phyloP scores from a whole-genome alignment of 2,888 invertebrate species.

The Rosalia funebris region DNA sequence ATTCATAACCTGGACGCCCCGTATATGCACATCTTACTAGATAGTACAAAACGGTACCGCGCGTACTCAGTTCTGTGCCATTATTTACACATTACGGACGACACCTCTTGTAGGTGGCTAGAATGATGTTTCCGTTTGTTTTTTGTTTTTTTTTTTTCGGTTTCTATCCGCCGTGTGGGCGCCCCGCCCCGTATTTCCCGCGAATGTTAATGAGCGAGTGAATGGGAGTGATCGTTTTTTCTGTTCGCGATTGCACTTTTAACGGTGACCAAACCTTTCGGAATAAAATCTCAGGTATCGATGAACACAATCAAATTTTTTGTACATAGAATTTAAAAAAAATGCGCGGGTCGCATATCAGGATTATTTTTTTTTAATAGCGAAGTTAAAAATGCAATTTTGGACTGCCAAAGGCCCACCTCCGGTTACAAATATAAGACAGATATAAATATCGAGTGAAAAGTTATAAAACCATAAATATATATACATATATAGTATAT shows the following conservation, averaged over 20 bases:
- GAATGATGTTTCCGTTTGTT: too few relatives aligned
- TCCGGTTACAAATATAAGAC: constrained; percentile 27
- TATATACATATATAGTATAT: constrained; percentile 16
- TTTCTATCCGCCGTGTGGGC: too few relatives aligned
- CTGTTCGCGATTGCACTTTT: constrained; percentile 44
- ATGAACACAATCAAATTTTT: constrained; percentile 52
- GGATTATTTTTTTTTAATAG: constrained; percentile 44
- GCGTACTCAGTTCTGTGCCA: too few relatives aligned
- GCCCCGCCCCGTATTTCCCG: constrained; percentile 12
- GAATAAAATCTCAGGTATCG: constrained; percentile 51
- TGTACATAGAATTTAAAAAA: constrained; percentile 40
- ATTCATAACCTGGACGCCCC: too few relatives aligned
- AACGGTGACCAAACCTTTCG: constrained; percentile 48
- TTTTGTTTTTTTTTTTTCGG: too few relatives aligned
- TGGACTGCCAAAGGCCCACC: constrained; percentile 39
- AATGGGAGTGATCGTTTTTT: constrained; percentile 16
- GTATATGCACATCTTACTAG: too few relatives aligned
- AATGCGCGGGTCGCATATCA: constrained; percentile 55
- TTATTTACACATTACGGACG: too few relatives aligned
- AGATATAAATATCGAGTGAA: constrained; percentile 21
- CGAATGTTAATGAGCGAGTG: constrained; percentile 11
- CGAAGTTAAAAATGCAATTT: constrained; percentile 47
- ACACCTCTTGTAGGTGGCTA: too few relatives aligned
- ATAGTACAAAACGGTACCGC: too few relatives aligned
- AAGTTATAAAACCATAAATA: constrained; percentile 23